Evolutionary conservation across 2,113 vertebrate genomes (phyloP), one percentile per base, ranked within the genome.

Genomic region (Corythaeola cristata): DNA sequence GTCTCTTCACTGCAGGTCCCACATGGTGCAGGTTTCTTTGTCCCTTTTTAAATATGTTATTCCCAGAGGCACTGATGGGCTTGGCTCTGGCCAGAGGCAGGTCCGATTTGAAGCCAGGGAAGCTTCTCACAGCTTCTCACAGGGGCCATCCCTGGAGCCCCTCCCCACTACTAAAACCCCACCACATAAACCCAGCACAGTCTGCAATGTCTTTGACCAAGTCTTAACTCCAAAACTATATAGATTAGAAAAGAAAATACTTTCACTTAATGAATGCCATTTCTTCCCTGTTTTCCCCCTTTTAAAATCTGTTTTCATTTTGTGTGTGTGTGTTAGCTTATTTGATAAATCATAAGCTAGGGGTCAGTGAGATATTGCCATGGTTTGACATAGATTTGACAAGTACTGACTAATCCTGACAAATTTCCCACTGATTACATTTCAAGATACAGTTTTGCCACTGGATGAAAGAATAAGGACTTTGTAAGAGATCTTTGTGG

Each of bases 371-470:
- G 68, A 91, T 85, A 71, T 50, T 73, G 72, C 73, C 11, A 18
- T 15, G n/a, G 30, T 87, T 56, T 74, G 74, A 77, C 23, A 47
- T 6, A 66, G 6, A 74, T 93, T 92, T 94, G 52, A 67, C 58
- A 68, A 55, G 44, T 52, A 83, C 68, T 68, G 35, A 50, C 33
- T 72, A 84, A 91, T 74, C 23, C 37, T 72, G 66, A 84, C 44
- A 85, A 12, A 74, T 75, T 84, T 77, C 67, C 62, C 16, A 79
- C 41, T 89, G 49, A 63, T 95, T 85, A 67, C 56, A 77, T 86
- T 89, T 93, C 62, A 92, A 91, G 85, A 93, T 32, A 82, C 18
- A 89, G 37, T 85, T 82, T 78, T 91, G 17, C 41, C n/a, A 27
- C 45, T 58, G 35, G 14, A 67, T 64, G 15, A 53, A 78, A 77